Percentiles rank a stretch among this genome's conserved stretches.
Evolutionary conservation across 2,797 vertebrate species (phyloP).

Genomic region (Percopsis omiscomaycus): DNA sequence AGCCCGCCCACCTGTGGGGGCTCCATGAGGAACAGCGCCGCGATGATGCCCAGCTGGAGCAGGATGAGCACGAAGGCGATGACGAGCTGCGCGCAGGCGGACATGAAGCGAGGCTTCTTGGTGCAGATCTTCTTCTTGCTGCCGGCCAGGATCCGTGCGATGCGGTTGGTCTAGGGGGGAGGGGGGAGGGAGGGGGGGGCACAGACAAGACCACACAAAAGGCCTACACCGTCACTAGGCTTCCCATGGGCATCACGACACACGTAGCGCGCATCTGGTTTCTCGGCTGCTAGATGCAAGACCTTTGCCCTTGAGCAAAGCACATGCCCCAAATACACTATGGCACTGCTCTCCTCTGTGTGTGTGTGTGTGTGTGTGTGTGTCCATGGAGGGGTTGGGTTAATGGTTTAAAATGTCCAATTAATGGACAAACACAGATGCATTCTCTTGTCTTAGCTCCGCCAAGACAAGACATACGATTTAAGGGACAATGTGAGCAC

Average conservation of each 20-base stretch:
- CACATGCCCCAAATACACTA: no score
- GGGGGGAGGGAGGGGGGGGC: neutral
- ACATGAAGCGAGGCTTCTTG: constrained; percentile 90
- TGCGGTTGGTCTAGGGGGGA: constrained; percentile 79
- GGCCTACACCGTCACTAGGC: neutral
- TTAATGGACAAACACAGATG: no score
- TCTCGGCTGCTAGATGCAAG: no score
- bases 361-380: no score
- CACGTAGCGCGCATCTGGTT: no score
- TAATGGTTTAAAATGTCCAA: no score
- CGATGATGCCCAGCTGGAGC: constrained; percentile 86
- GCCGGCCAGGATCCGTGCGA: constrained; percentile 87
- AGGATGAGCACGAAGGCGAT: constrained; percentile 86
- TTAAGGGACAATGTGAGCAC: neutral
- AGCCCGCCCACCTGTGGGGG: constrained; percentile 70
- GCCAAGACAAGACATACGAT: neutral
- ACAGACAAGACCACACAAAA: neutral
- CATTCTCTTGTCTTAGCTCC: no score
- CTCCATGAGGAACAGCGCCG: constrained; percentile 87
- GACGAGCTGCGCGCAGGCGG: constrained; percentile 86
- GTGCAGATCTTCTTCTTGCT: constrained; percentile 94
- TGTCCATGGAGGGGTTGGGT: no score
- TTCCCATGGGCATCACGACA: no score
- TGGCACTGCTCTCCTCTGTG: no score
- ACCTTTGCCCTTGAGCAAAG: no score